These are phyloP conservation scores for Luscinia luscinia DNA, from an alignment of 2,797 vertebrate genomes.

Conservation along the genomic window DNA sequence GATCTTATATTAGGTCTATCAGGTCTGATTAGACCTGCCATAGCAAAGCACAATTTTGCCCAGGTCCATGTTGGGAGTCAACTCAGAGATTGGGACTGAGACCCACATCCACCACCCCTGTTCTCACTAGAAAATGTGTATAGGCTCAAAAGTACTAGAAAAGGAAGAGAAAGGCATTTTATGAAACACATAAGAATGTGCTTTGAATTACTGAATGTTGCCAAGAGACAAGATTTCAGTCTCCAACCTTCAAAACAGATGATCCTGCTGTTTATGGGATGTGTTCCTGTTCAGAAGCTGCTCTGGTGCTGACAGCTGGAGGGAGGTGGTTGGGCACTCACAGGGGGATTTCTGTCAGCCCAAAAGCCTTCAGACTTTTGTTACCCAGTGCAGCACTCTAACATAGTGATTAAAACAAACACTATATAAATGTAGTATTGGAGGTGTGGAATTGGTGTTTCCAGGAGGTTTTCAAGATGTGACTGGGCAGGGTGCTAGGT, in stretches of 20 bases:
- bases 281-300: not conserved
- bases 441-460: not conserved
- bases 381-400: not conserved
- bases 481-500: not conserved
- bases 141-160: not conserved
- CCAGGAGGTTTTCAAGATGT: not conserved
- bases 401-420: not conserved
- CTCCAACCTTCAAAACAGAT: not conserved
- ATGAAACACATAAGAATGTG: not conserved
- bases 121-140: not conserved
- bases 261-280: not conserved
- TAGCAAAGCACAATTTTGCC: not conserved
- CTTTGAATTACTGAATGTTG: not conserved
- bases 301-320: not conserved
- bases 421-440: not conserved
- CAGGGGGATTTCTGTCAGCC: not conserved
- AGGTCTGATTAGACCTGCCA: not conserved
- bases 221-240: not conserved
- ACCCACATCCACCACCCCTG: rapidly evolving
- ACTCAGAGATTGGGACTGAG: not conserved
- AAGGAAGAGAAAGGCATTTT: not conserved
- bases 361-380: not conserved
- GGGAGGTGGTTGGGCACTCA: not conserved
- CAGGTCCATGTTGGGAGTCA: not conserved
- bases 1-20: not conserved